Base-by-base conservation (phyloP, 2,888 invertebrate genomes). In the Oxytorus armatus region DNA sequence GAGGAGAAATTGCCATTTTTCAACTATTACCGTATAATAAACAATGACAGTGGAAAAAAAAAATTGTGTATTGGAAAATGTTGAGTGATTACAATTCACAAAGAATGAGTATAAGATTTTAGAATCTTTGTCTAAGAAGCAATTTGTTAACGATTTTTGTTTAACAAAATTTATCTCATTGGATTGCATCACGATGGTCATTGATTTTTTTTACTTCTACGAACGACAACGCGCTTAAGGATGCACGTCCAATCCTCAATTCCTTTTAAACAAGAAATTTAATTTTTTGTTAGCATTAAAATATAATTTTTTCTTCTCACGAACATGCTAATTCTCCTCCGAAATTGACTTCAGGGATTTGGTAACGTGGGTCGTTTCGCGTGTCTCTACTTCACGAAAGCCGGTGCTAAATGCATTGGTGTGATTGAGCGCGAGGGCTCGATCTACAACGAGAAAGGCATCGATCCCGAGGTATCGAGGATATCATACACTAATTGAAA, bases 321-420 rank as follows among this genome's bases (percentile, higher is more conserved):
- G 18, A 49, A 65, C n/a, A n/a, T 57, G n/a, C 1, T 47, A 14
- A 14, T 47, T 23, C 11, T 36, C 10, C 11, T 5, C 1, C 25
- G 14, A 11, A 21, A 59, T 23, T 61, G 21, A 7, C 14, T 21
- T 8, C 93, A 98, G 94, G 98, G 98, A 66, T 98, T 98, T 92
- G 99, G 99, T 93, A 99, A 99, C 92, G 99, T 99, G 68, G 99
- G 99, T 70, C 95, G 98, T 68, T 98, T 98, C 93, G 96, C 98
- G 1, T 97, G 98, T 95, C 95, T 98, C 79, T 99, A 98, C 93
- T 94, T 99, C 7, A 96, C 96, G 86, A 95, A 98, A 85, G 97
- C 97, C 53, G 99, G 99, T 1, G 98, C 98, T 78, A 96, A 95
- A 86, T 96, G 98, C 90, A 95, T 98, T 87, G 99, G 99, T 55